These are phyloP conservation scores for Epirrhoe tristata DNA, from an alignment of 2,888 invertebrate species.

Conservation along the genomic window DNA sequence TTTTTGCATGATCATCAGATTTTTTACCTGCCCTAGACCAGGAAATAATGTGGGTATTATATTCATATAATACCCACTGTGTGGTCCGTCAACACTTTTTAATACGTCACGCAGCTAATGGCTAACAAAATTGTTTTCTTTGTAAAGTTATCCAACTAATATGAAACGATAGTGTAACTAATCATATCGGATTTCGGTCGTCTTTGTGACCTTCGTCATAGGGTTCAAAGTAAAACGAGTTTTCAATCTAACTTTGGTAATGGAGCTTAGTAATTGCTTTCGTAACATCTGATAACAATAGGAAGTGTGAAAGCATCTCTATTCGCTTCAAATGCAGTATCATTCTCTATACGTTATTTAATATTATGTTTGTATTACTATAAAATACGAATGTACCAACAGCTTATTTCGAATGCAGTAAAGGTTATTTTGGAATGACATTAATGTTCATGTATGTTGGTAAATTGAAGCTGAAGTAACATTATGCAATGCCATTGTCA, in stretches of 20 bases:
- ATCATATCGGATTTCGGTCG: background rate
- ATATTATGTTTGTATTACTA: slow-evolving; percentile 3
- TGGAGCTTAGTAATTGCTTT: slow-evolving; percentile 38
- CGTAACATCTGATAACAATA: slow-evolving; percentile 67
- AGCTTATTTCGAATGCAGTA: slow-evolving; percentile 13
- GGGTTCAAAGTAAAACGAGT: slow-evolving; percentile 21
- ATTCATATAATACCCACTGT: background rate
- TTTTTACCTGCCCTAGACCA: no score
- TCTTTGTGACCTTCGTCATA: slow-evolving; percentile 7
- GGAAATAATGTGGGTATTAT: no score
- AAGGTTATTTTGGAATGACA: background rate
- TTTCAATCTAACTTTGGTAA: slow-evolving; percentile 20
- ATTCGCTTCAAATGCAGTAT: slow-evolving; percentile 48
- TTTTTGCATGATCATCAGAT: no score
- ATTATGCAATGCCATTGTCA: slow-evolving; percentile 50
- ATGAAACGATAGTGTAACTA: slow-evolving; percentile 19
- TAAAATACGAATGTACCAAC: background rate
- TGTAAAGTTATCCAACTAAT: slow-evolving; percentile 24
- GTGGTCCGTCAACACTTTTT: slow-evolving; percentile 5
- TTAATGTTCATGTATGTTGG: background rate
- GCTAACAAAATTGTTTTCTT: slow-evolving; percentile 19
- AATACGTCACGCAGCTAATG: slow-evolving; percentile 21
- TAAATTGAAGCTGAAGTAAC: slow-evolving; percentile 20
- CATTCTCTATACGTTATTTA: slow-evolving; percentile 31
- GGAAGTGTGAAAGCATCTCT: slow-evolving; percentile 64